Percentiles rank a stretch among this genome's conserved stretches.
Conservation (phyloP, 2,797 vertebrate species). For the Danio choprae region DNA sequence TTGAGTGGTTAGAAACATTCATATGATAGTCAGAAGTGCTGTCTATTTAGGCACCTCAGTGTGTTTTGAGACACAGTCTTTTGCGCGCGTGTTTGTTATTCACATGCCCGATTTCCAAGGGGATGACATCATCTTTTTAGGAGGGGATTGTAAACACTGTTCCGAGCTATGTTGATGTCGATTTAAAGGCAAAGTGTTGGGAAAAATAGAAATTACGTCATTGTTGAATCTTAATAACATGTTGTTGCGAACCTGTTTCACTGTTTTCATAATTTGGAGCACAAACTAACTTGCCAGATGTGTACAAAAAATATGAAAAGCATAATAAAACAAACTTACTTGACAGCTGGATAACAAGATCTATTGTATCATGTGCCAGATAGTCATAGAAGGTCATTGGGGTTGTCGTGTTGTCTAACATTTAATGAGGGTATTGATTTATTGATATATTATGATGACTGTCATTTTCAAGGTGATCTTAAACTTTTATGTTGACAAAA, state of each 20-base stretch:
- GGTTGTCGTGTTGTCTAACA: too few relatives aligned
- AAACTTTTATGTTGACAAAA: too few relatives aligned
- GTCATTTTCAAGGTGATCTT: too few relatives aligned
- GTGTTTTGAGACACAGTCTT: not conserved
- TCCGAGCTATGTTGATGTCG: not conserved
- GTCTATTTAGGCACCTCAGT: not conserved
- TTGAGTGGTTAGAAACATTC: not conserved
- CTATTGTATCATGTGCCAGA: too few relatives aligned
- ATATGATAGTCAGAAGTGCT: not conserved
- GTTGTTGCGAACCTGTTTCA: not conserved
- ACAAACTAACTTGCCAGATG: too few relatives aligned
- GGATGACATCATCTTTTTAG: conserved; percentile 50
- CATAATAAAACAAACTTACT: too few relatives aligned
- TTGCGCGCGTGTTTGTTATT: not conserved
- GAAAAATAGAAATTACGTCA: not conserved
- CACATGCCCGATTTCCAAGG: conserved; percentile 24
- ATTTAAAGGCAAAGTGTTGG: not conserved
- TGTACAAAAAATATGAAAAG: too few relatives aligned
- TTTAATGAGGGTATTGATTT: too few relatives aligned
- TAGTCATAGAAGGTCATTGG: too few relatives aligned
- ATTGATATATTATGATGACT: too few relatives aligned
- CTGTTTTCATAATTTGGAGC: not conserved
- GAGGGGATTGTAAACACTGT: not conserved
- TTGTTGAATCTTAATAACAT: not conserved
- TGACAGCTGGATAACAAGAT: too few relatives aligned